Conservation (phyloP, 2,888 invertebrate genomes). For the Halictus ligatus region DNA sequence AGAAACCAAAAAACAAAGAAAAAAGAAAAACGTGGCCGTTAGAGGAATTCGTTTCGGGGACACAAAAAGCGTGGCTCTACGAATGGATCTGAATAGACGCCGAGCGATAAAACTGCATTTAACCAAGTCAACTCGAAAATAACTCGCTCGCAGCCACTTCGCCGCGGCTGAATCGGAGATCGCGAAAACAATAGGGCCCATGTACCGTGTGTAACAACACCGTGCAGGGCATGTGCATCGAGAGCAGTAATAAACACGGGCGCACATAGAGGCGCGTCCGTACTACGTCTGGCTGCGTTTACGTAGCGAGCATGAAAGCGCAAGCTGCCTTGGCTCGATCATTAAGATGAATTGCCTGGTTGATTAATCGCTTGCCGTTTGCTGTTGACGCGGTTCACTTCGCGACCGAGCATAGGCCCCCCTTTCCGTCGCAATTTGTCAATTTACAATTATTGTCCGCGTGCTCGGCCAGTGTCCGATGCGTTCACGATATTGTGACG, state of each 20-base stretch:
- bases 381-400: constrained; percentile 67
- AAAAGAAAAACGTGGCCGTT: not conserved
- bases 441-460: constrained; percentile 54
- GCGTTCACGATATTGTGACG: not conserved
- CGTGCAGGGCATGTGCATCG: constrained; percentile 24
- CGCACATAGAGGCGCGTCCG: constrained; percentile 25
- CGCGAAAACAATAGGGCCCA: constrained; percentile 30
- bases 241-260: constrained; percentile 53
- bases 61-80: not conserved
- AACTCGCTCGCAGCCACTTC: constrained; percentile 5
- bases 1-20: too few relatives aligned
- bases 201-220: constrained; percentile 44
- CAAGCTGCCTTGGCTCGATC: constrained; percentile 71
- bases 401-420: constrained; percentile 30
- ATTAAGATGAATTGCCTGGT: constrained; percentile 76
- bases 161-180: constrained; percentile 15
- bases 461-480: not conserved
- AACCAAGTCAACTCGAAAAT: constrained; percentile 14
- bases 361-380: constrained; percentile 77
- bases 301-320: constrained; percentile 60
- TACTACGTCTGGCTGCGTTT: constrained; percentile 39
- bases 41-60: not conserved
- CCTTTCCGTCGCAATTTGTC: constrained; percentile 55
- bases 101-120: constrained; percentile 14
- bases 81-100: constrained; percentile 8